These are phyloP conservation scores for Noctilio leporinus DNA, from an alignment of 2,113 vertebrate genomes.

Conservation along the genomic window DNA sequence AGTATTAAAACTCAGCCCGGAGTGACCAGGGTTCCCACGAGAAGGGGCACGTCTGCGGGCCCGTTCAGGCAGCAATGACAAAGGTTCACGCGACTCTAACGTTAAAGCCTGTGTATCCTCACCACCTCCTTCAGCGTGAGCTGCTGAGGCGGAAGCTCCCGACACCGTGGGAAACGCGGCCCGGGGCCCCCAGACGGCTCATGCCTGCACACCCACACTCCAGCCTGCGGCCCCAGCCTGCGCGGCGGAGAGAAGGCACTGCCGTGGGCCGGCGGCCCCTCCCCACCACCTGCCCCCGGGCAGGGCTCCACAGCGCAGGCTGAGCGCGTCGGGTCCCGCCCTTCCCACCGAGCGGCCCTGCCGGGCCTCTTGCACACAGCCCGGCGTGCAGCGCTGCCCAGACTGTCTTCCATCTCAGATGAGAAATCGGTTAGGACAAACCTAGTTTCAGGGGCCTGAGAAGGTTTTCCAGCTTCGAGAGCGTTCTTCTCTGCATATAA, in stretches of 20 bases:
- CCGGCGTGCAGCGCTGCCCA: neutral
- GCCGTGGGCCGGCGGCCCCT: no score
- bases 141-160: neutral
- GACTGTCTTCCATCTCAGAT: rapidly evolving
- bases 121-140: rapidly evolving
- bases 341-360: rapidly evolving
- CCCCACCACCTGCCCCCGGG: no score
- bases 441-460: neutral
- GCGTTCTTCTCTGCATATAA: neutral
- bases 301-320: rapidly evolving
- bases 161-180: rapidly evolving
- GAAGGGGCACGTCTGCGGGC: rapidly evolving
- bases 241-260: no score
- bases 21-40: neutral
- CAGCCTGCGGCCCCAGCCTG: no score
- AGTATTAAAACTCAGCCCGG: neutral
- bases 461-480: neutral
- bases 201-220: neutral
- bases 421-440: neutral
- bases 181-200: rapidly evolving
- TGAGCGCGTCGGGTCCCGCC: rapidly evolving
- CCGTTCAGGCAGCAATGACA: neutral
- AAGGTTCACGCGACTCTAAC: rapidly evolving
- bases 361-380: neutral
- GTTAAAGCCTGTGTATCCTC: neutral